Evolutionary conservation across 2,888 invertebrate genomes (phyloP).

Genomic region (Amphipyra tragopoginis): DNA sequence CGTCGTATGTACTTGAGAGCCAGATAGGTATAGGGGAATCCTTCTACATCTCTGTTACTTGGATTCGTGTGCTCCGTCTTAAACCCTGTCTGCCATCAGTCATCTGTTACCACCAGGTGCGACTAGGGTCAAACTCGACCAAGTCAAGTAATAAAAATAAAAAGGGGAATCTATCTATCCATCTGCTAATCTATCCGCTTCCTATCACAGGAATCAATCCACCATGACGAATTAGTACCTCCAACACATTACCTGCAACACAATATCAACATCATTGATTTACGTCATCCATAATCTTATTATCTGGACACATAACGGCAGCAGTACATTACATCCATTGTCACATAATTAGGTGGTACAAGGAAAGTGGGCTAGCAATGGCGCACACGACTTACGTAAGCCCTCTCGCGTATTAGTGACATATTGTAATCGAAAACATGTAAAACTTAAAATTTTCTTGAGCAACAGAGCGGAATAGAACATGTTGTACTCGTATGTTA

Average conservation of each 20-base stretch:
- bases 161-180: no score
- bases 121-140: no score
- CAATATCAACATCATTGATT: constrained; percentile 46
- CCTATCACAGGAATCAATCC: constrained; percentile 19
- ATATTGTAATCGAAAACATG: constrained; percentile 67
- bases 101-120: no score
- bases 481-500: constrained; percentile 10
- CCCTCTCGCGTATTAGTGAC: constrained; percentile 66
- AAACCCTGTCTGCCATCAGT: no score
- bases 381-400: constrained; percentile 63
- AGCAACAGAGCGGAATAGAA: constrained; percentile 44
- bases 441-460: constrained; percentile 47
- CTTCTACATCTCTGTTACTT: no score
- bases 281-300: constrained; percentile 48
- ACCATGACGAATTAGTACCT: constrained; percentile 30
- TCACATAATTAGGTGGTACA: constrained; percentile 69
- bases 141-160: no score
- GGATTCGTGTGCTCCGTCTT: no score
- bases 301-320: constrained; percentile 48
- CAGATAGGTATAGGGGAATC: no score
- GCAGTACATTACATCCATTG: constrained; percentile 58
- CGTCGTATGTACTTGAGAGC: no score
- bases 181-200: background rate
- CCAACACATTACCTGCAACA: constrained; percentile 24
- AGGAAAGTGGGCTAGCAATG: constrained; percentile 71